Conservation (phyloP, 2,113 vertebrate genomes). For the Dendropsophus ebraccatus region DNA sequence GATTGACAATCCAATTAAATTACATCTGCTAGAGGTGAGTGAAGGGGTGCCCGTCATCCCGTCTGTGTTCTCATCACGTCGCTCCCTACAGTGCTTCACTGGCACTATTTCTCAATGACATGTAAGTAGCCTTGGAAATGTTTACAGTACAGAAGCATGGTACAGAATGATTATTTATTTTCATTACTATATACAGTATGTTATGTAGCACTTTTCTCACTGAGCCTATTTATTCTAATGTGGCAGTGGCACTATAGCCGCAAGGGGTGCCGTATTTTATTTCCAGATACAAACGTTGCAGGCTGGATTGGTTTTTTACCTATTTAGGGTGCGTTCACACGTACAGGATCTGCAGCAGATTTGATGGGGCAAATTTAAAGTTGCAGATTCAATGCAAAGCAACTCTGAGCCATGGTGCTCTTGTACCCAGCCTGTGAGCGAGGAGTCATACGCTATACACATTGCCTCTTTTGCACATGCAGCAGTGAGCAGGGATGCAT, state of each 20-base stretch:
- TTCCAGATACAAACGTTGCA: background rate
- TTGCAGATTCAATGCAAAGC: no score
- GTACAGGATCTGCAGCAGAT: no score
- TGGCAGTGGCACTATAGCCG: no score
- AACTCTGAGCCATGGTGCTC: no score
- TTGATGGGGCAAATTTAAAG: no score
- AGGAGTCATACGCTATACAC: no score
- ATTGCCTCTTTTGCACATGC: no score
- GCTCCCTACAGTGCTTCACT: conserved; percentile 31
- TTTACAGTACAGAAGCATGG: background rate
- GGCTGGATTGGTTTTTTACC: background rate
- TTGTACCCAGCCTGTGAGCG: no score
- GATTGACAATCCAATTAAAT: conserved; percentile 59
- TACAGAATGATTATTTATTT: background rate
- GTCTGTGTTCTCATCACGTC: conserved; percentile 17
- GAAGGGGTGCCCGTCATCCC: conserved; percentile 26
- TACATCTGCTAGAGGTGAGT: conserved; percentile 54
- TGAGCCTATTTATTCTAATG: background rate
- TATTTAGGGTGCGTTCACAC: no score
- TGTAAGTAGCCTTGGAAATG: conserved; percentile 8
- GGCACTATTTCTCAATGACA: conserved; percentile 38
- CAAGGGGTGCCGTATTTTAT: background rate
- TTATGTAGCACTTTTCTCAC: background rate
- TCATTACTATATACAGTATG: background rate
- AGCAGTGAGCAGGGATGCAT: no score